A percentile compares a stretch with the other conserved stretches of the same genome.
phyloP scores from a whole-genome alignment of 1,140 invertebrate species.

The Lordiphosa stackelbergi region DNA sequence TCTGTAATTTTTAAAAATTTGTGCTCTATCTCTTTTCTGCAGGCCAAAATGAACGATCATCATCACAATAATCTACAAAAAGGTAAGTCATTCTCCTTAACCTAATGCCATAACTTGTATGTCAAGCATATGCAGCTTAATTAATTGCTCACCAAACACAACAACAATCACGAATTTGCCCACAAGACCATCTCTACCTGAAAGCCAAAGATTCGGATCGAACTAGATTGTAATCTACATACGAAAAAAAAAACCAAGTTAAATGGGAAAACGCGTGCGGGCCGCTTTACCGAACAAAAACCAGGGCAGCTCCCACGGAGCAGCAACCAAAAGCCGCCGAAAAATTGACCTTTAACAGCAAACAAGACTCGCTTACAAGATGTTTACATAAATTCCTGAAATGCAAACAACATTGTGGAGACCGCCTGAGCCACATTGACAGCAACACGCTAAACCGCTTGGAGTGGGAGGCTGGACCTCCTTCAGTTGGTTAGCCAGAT shows the following conservation, averaged over 20 bases:
- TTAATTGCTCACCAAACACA: slow-evolving; percentile 52
- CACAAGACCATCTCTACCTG: slow-evolving; percentile 3
- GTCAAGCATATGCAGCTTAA: slow-evolving; percentile 20
- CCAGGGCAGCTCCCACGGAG: slow-evolving; percentile 38
- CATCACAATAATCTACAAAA: slow-evolving; percentile 76
- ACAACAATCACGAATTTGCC: slow-evolving; percentile 38
- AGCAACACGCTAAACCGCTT: slow-evolving; percentile 58
- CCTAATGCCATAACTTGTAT: neutral
- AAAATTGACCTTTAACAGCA: slow-evolving; percentile 66
- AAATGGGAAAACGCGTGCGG: slow-evolving; percentile 71
- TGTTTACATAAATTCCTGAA: slow-evolving; percentile 77
- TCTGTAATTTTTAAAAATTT: too few relatives aligned
- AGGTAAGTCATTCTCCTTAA: slow-evolving; percentile 55
- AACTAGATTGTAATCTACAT: slow-evolving; percentile 54
- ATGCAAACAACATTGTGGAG: slow-evolving; percentile 73
- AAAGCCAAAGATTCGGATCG: slow-evolving; percentile 39
- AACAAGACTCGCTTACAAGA: slow-evolving; percentile 67
- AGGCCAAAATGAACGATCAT: slow-evolving; percentile 82
- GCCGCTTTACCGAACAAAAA: slow-evolving; percentile 38
- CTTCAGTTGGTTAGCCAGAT: slow-evolving; percentile 50
- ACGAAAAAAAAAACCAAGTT: slow-evolving; percentile 37
- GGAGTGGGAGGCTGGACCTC: slow-evolving; percentile 24
- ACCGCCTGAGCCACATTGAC: slow-evolving; percentile 54
- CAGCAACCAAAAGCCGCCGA: slow-evolving; percentile 34
- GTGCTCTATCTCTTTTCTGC: slow-evolving; percentile 54